Evolutionary conservation across 2,888 invertebrate genomes (phyloP), one percentile per base, ranked within the genome.

Genomic region (Spialia ferax): DNA sequence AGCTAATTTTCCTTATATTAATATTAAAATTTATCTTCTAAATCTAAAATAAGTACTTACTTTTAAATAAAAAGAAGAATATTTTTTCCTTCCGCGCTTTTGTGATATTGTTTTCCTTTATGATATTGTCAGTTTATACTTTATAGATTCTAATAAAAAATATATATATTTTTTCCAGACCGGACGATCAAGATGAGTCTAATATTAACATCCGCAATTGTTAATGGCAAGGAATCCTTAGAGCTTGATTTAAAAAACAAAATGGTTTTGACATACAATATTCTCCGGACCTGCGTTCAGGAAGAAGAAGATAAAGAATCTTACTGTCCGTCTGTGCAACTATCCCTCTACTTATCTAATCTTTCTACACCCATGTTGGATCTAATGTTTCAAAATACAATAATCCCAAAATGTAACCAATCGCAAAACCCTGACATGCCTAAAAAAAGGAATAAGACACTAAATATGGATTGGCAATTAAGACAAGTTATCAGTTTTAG

Each of bases 241-340:
- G 23, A 52, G 22, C 35, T 26, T 0, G 65, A 65, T 52, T 50
- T 65, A 52, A 38, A 26, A 22, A 65, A 65, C 20, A 65, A 65
- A 65, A 65, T 65, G 50, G 7, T 20, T 1, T 18, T 65, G 4
- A 35, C n/a, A 18, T 26, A 38, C 22, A 38, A 65, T 10, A 50
- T 65, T 38, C 26, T 59, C 8, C 10, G 50, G n/a, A n/a, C 38
- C 7, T 65, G 65, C 26, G 15, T 59, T 10, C 11, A 18, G 7
- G 38, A 57, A 11, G 38, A 57, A 48, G 13, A 65, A 8, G 23
- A 26, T 35, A 18, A 4, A 23, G 13, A 57, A n/a, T 3, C 13
- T 2, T 52, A 23, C 26, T 23, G n/a, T 7, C 7, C 23, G 7
- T 10, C 3, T 7, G 52, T 52, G 23, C 13, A 8, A 26, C 13